Conservation (phyloP, 2,888 invertebrate species). For the Tribolium freemani region DNA sequence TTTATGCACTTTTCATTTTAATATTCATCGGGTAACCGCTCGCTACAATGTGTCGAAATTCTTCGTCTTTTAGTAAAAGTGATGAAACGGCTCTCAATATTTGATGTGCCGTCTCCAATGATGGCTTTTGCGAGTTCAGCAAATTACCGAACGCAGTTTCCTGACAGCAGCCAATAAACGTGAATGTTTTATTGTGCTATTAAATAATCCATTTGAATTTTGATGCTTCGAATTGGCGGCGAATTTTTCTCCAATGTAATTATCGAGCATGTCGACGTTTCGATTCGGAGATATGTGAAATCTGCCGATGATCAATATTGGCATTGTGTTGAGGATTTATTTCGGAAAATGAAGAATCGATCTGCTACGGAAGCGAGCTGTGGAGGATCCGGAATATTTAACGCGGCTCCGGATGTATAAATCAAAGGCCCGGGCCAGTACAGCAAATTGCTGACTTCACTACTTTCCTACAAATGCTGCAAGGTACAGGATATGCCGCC, state of each 20-base stretch:
- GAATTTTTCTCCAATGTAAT: slow-evolving; percentile 23
- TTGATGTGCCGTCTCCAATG: slow-evolving; percentile 52
- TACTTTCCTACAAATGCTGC: slow-evolving; percentile 60
- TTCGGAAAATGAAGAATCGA: slow-evolving; percentile 56
- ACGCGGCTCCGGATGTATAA: slow-evolving; percentile 62
- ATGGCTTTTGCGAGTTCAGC: slow-evolving; percentile 59
- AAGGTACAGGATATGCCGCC: slow-evolving; percentile 50
- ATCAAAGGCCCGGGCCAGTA: slow-evolving; percentile 62
- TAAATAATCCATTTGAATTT: slow-evolving; percentile 57
- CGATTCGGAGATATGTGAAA: slow-evolving; percentile 42
- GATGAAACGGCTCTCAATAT: slow-evolving; percentile 53
- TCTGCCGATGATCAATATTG: slow-evolving; percentile 46
- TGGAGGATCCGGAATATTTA: slow-evolving; percentile 65
- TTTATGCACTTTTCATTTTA: slow-evolving; percentile 28
- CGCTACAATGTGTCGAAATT: slow-evolving; percentile 40
- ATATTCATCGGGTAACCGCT: slow-evolving; percentile 23
- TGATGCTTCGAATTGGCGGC: slow-evolving; percentile 37
- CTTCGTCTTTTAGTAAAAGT: slow-evolving; percentile 34
- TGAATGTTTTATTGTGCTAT: slow-evolving; percentile 59
- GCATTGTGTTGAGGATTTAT: slow-evolving; percentile 48
- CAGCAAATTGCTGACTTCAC: slow-evolving; percentile 64
- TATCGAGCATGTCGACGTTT: slow-evolving; percentile 27
- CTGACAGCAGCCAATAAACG: slow-evolving; percentile 59
- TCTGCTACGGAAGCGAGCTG: slow-evolving; percentile 58
- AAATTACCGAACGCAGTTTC: slow-evolving; percentile 57